These are phyloP conservation scores for Nematostella vectensis DNA, from an alignment of 92 coral and sea anemone species.

Conservation along the genomic window DNA sequence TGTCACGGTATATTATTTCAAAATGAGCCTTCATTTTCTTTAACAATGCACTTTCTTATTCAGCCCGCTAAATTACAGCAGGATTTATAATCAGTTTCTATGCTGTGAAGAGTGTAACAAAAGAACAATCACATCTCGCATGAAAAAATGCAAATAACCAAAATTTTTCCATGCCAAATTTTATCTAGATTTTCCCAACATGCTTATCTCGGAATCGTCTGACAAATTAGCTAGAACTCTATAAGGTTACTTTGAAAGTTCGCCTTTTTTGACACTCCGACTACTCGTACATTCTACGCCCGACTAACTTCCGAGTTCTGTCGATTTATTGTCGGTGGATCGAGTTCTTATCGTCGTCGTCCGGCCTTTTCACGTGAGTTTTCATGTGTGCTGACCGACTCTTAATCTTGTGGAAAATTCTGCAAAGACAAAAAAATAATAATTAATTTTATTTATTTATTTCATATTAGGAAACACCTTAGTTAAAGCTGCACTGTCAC, in stretches of 20 bases:
- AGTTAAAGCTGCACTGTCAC: neutral
- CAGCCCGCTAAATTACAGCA: too few species aligned
- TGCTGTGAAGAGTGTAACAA: too few species aligned
- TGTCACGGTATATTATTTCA: too few species aligned
- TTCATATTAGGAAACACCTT: neutral
- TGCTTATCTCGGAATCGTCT: too few species aligned
- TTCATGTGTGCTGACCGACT: conserved; percentile 99
- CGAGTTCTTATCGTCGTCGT: conserved; percentile 54
- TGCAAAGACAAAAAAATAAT: conserved; percentile 10
- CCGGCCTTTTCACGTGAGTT: conserved; percentile 93
- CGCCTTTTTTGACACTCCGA: neutral
- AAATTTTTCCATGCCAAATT: neutral
- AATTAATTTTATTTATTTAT: too few species aligned
- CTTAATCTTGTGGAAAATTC: conserved; percentile 95
- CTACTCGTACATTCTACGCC: neutral
- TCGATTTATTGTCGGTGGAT: conserved; percentile 9
- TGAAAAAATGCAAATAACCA: too few species aligned
- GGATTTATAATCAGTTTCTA: too few species aligned
- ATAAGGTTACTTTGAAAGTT: too few species aligned
- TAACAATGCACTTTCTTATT: too few species aligned
- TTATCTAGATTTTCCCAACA: neutral
- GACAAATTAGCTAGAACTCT: too few species aligned
- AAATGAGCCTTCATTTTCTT: too few species aligned
- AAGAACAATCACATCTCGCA: too few species aligned
- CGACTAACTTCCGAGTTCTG: neutral